phyloP scores from a whole-genome alignment of 1,140 invertebrate genomes.

The Metopolophium dirhodum region DNA sequence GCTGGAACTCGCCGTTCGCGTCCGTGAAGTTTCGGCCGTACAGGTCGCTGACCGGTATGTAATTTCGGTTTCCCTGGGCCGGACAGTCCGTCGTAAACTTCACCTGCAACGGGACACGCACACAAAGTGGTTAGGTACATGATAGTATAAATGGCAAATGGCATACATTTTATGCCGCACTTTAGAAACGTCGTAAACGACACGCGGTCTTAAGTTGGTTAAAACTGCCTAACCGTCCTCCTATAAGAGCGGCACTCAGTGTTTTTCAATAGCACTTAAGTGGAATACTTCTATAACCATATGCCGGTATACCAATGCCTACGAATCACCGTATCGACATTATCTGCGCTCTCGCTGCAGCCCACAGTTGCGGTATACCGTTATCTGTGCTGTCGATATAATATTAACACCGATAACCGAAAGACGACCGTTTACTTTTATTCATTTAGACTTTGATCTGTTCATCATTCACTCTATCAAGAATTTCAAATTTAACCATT shows the following conservation, averaged over 20 bases:
- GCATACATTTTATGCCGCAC: background rate
- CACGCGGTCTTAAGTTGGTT: background rate
- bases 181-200: background rate
- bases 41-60: conserved; percentile 80
- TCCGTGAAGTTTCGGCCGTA: conserved; percentile 80
- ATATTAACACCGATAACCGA: background rate
- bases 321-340: too few relatives aligned
- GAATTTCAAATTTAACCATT: background rate
- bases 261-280: background rate
- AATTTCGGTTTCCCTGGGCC: conserved; percentile 79
- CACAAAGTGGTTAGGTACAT: background rate
- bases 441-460: background rate
- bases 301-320: background rate
- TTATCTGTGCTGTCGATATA: too few relatives aligned
- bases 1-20: conserved; percentile 82
- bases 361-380: too few relatives aligned
- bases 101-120: conserved; percentile 62
- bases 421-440: background rate
- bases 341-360: too few relatives aligned
- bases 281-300: background rate
- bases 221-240: background rate
- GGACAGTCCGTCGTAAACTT: conserved; percentile 79
- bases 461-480: background rate
- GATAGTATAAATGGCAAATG: background rate
- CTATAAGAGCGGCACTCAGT: background rate